Conservation (phyloP, 2,113 vertebrate genomes). For the Alligator sinensis region DNA sequence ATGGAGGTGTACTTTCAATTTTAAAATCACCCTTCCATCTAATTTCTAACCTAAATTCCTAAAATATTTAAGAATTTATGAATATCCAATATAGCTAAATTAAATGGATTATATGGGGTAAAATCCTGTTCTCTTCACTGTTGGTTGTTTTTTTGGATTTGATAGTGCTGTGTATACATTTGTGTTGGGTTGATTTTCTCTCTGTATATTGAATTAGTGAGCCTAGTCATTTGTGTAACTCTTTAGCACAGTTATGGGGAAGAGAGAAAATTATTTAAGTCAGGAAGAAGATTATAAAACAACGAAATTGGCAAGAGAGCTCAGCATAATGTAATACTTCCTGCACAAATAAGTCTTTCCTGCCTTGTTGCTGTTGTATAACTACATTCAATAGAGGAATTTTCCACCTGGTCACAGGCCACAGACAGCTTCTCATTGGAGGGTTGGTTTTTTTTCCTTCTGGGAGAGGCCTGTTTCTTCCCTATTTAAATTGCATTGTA, state of each 20-base stretch:
- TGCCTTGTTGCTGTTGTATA: not conserved
- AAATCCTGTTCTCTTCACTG: not conserved
- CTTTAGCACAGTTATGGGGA: not conserved
- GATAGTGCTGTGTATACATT: not conserved
- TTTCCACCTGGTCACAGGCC: not conserved
- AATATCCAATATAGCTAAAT: not conserved
- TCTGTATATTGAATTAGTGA: not conserved
- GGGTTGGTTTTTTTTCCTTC: not conserved
- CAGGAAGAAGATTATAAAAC: not conserved
- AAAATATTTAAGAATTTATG: not conserved
- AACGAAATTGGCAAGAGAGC: not conserved
- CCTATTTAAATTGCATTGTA: not conserved
- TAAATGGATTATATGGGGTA: not conserved
- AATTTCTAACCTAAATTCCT: not conserved
- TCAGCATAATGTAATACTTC: not conserved
- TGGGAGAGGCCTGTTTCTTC: not conserved
- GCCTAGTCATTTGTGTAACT: no score
- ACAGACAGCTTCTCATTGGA: not conserved
- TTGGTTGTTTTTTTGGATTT: not conserved
- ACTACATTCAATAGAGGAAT: not conserved
- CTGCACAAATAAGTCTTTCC: not conserved
- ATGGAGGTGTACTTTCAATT: not conserved
- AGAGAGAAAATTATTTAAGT: not conserved
- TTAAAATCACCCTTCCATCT: not conserved
- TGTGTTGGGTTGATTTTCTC: not conserved